Evolutionary conservation across 2,113 vertebrate species (phyloP).

Genomic region (Boleophthalmus pectinirostris): DNA sequence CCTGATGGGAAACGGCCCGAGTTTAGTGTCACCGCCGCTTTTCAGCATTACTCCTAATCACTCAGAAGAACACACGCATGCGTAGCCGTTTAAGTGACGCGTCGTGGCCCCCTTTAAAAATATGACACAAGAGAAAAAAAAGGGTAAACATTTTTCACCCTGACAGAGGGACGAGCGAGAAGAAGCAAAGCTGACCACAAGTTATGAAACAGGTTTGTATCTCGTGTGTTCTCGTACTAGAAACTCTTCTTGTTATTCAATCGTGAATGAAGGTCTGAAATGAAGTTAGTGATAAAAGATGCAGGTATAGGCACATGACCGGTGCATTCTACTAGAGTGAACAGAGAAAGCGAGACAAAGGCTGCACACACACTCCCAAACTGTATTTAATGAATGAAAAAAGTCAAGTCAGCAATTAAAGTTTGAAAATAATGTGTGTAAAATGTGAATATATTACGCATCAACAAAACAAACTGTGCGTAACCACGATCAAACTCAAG

Average conservation of each 20-base stretch:
- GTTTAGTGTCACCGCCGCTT: constrained; percentile 42
- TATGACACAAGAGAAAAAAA: constrained; percentile 26
- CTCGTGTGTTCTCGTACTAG: neutral
- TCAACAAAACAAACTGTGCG: neutral
- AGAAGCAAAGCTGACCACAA: constrained; percentile 43
- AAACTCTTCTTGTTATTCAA: neutral
- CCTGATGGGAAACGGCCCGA: constrained; percentile 3
- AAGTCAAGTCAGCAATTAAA: neutral
- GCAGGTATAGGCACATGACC: no score
- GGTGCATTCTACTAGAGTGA: no score
- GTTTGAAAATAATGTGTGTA: neutral
- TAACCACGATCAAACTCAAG: neutral
- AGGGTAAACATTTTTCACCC: constrained; percentile 35
- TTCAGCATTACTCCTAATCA: constrained; percentile 48
- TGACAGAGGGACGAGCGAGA: constrained; percentile 23
- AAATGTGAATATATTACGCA: neutral
- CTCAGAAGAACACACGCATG: constrained; percentile 38
- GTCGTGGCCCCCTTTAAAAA: constrained; percentile 28
- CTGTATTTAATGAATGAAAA: no score
- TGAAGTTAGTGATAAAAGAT: neutral
- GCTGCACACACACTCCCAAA: no score
- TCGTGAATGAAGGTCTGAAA: neutral
- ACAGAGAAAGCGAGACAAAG: no score
- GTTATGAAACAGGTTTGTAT: constrained; percentile 25
- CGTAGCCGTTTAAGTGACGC: constrained; percentile 43